Base-by-base conservation (phyloP, 1,140 invertebrate genomes). In the Macrosteles quadrilineatus region DNA sequence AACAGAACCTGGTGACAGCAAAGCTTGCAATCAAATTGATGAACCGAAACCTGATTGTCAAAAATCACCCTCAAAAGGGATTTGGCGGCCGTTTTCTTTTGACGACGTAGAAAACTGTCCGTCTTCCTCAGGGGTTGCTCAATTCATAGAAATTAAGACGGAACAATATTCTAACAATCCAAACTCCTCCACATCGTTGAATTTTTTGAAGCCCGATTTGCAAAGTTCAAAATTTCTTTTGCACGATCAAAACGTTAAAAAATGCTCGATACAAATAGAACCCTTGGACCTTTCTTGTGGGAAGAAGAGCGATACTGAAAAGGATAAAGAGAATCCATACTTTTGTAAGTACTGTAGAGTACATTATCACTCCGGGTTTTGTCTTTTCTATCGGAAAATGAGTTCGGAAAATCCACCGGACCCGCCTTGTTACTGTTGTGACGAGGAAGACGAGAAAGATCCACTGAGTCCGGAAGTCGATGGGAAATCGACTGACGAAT, bases 381-480 rank as follows among this genome's bases (percentile, higher is more conserved):
- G 74, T 63, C 47, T 59, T 27, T 75, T 75, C 63, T 75, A 75
- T 66, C n/a, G 32, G 11, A 71, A 71, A 53, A 43, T 65, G 17
- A 47, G 50, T 21, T 65, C 74, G 1, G 71, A 70, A 40, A 30
- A 69, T 1, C 74, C 74, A n/a, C 40, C 50, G 1, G 72, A 72
- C 23, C 72, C 70, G 0, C 63, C 84, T 65, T 87, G 86, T 74
- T 80, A 85, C 40, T 87, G 86, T 75, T 87, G 86, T 73, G 84
- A 84, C 63, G 82, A 82, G 68, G 76, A 79, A 2, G 83, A 84
- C 4, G 73, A 76, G 21, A 57, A 69, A 77, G 77, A 75, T 68
- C 71, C 32, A 77, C 78, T 76, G 75, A 78, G 71, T 53, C 71
- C 69, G 59, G 53, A 66, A 45, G 59, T 25, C 25, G 53, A 43